These are phyloP conservation scores for Folsomia manolachei DNA, from an alignment of 2,888 invertebrate species.

Conservation along the genomic window DNA sequence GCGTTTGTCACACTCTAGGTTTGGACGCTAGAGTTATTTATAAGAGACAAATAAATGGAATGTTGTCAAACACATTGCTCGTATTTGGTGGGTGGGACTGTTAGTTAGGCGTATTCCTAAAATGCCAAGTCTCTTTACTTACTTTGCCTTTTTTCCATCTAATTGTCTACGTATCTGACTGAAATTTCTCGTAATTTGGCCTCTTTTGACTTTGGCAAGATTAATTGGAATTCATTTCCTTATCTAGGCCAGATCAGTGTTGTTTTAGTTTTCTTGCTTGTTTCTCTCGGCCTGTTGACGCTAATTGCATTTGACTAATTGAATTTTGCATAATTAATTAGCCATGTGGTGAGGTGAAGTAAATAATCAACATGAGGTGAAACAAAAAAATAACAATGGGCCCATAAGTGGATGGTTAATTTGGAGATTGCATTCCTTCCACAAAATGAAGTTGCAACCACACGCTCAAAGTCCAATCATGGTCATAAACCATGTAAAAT, in stretches of 20 bases:
- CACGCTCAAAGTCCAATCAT: slow-evolving; percentile 1
- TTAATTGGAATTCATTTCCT: background rate
- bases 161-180: background rate
- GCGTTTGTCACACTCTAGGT: background rate
- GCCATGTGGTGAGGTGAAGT: background rate
- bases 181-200: background rate
- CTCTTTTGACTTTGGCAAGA: background rate
- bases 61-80: too few species aligned
- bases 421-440: too few species aligned
- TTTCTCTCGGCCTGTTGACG: background rate
- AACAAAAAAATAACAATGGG: background rate
- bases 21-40: background rate
- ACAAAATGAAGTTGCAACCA: too few species aligned
- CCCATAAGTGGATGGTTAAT: background rate
- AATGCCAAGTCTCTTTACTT: too few species aligned
- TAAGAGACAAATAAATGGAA: background rate
- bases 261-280: background rate
- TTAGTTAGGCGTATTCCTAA: too few species aligned
- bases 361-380: background rate
- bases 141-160: too few species aligned
- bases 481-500: slow-evolving; percentile 4
- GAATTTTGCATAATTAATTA: background rate
- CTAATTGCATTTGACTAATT: background rate
- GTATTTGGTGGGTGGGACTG: too few species aligned
- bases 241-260: background rate